Conservation (phyloP, 2,113 vertebrate genomes). For the Antennarius striatus region DNA sequence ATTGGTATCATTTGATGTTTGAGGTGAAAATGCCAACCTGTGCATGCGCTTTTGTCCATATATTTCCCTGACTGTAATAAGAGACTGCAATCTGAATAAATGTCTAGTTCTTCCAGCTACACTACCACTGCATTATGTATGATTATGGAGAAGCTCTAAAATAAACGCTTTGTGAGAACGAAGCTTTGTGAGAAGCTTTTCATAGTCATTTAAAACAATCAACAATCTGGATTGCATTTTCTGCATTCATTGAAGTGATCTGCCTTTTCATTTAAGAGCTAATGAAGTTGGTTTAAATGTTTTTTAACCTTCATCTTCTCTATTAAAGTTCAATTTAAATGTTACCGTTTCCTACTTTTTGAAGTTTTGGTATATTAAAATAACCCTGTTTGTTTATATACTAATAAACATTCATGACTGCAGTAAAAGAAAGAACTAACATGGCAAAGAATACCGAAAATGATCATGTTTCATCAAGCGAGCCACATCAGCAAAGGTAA, state of each 20-base stretch:
- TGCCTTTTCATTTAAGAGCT: conserved; percentile 10
- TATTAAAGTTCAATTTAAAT: conserved; percentile 19
- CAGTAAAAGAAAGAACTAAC: conserved; percentile 4
- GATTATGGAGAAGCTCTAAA: conserved; percentile 32
- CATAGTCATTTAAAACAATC: conserved; percentile 54
- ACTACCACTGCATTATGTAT: conserved; percentile 5
- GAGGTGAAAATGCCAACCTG: conserved; percentile 11
- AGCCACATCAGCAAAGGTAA: too few relatives aligned
- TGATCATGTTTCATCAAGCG: too few relatives aligned
- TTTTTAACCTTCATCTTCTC: conserved; percentile 34
- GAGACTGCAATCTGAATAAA: conserved; percentile 8
- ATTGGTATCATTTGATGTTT: conserved; percentile 24
- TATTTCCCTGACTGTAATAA: background rate
- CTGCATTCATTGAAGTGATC: conserved; percentile 28
- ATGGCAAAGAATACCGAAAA: too few relatives aligned
- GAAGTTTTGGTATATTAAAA: too few relatives aligned
- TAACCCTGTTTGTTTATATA: too few relatives aligned
- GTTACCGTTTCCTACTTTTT: too few relatives aligned
- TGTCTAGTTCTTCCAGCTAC: conserved; percentile 5
- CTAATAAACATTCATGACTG: conserved; percentile 5
- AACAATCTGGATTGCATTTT: conserved; percentile 41
- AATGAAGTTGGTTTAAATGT: conserved; percentile 21
- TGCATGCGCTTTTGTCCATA: background rate
- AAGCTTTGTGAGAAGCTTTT: conserved; percentile 44
- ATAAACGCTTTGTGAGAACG: conserved; percentile 34